phyloP scores from a whole-genome alignment of 2,797 vertebrate genomes.

The Bryconaethiops microstoma region DNA sequence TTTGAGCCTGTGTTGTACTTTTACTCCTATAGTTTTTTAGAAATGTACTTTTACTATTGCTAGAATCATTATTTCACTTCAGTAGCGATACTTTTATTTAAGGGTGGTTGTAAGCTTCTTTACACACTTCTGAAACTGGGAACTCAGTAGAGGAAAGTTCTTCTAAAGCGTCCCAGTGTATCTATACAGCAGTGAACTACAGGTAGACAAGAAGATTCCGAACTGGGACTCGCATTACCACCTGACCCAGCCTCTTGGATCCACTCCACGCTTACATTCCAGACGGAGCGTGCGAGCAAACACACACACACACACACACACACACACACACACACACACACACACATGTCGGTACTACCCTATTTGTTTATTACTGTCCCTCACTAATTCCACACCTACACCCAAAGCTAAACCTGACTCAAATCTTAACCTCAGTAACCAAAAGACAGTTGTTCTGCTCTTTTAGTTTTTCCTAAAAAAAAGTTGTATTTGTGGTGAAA shows the following conservation, averaged over 20 bases:
- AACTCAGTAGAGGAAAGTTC: not conserved
- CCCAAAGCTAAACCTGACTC: too few species aligned
- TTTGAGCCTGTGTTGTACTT: not conserved
- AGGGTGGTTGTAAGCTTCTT: not conserved
- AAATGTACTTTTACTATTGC: not conserved
- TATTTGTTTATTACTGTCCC: too few species aligned
- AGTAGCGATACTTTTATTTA: not conserved
- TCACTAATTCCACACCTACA: too few species aligned
- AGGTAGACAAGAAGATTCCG: conserved; percentile 13
- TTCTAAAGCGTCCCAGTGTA: not conserved
- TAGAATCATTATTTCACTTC: not conserved
- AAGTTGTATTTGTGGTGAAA: too few species aligned
- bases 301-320: conserved; percentile 42
- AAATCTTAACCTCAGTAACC: too few species aligned
- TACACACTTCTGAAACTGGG: not conserved
- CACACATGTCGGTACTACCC: too few species aligned
- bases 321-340: not conserved
- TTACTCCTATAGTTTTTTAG: not conserved
- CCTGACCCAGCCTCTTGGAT: conserved; percentile 34
- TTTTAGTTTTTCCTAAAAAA: too few species aligned
- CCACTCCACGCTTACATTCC: conserved; percentile 44
- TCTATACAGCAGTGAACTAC: not conserved
- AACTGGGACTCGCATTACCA: conserved; percentile 4
- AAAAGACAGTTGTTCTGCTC: too few species aligned
- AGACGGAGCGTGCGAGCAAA: conserved; percentile 42